A percentile compares a stretch with the other conserved stretches of the same genome.
Conservation (phyloP, 2,888 invertebrate genomes). For the Tetramorium bicarinatum region DNA sequence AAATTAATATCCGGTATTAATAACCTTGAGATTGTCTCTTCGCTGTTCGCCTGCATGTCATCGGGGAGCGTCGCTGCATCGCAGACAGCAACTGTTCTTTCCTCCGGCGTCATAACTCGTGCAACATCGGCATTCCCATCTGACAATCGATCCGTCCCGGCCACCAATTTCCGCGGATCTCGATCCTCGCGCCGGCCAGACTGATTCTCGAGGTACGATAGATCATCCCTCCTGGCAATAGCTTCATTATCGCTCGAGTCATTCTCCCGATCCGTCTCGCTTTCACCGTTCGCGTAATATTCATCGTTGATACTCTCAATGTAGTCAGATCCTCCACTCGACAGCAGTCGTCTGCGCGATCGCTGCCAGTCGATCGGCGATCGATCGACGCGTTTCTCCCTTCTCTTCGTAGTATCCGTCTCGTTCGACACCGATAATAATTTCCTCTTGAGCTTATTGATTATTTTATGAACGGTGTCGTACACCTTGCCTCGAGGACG, state of each 20-base stretch:
- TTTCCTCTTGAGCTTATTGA: not conserved
- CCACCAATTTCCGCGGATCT: conserved; percentile 31
- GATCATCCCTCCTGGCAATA: conserved; percentile 24
- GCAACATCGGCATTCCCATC: not conserved
- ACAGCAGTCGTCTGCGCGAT: conserved; percentile 27
- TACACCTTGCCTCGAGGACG: conserved; percentile 11
- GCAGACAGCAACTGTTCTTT: not conserved
- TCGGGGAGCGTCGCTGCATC: not conserved
- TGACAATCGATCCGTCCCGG: conserved; percentile 7
- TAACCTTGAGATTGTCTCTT: conserved; percentile 26
- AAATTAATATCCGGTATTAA: conserved; percentile 11
- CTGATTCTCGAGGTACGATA: conserved; percentile 20
- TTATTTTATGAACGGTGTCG: conserved; percentile 26
- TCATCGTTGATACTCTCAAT: not conserved
- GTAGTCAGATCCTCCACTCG: not conserved
- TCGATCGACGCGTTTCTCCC: conserved; percentile 2
- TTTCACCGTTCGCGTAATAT: conserved; percentile 40
- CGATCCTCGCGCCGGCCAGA: not conserved
- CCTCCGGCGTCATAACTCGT: not conserved
- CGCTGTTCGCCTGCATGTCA: not conserved
- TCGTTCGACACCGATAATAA: not conserved
- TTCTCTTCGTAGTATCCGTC: not conserved
- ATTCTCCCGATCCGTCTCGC: conserved; percentile 1
- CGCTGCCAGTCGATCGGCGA: not conserved
- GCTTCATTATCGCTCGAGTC: conserved; percentile 43